phyloP scores from a whole-genome alignment of 35 echinoderm and acorn worm species.

The Heliocidaris tuberculata region DNA sequence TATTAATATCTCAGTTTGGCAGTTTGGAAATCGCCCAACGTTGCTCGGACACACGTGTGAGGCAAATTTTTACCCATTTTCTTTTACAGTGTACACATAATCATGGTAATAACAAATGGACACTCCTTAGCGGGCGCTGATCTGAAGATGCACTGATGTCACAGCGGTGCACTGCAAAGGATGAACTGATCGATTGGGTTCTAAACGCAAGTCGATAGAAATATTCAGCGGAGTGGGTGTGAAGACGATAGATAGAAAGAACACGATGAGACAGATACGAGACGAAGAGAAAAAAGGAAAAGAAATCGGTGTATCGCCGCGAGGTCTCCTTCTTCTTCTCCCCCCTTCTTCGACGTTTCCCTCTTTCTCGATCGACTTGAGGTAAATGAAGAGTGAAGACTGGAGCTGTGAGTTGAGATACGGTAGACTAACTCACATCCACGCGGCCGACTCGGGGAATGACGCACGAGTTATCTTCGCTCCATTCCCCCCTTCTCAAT shows the following conservation, averaged over 20 bases:
- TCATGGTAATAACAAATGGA: not conserved
- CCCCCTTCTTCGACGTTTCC: not conserved
- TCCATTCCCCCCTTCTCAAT: not conserved
- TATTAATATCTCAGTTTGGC: too few relatives aligned
- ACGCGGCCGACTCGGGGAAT: not conserved
- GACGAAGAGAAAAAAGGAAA: not conserved
- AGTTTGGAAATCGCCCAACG: too few relatives aligned
- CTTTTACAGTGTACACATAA: not conserved
- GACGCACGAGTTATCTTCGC: constrained; percentile 20
- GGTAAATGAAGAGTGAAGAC: constrained; percentile 27
- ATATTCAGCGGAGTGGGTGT: not conserved
- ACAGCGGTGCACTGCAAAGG: not conserved
- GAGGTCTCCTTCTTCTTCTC: not conserved
- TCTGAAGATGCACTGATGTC: not conserved
- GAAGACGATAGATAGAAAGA: not conserved
- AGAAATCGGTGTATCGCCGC: not conserved
- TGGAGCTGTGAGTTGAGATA: not conserved
- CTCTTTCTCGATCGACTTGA: constrained; percentile 6
- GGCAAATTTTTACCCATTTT: not conserved
- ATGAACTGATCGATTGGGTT: not conserved
- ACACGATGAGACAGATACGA: not conserved
- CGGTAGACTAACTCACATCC: constrained; percentile 1
- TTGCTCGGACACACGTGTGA: too few relatives aligned
- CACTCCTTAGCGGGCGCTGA: not conserved
- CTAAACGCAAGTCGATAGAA: not conserved